phyloP scores from a whole-genome alignment of 2,888 invertebrate genomes.

The Hyposoter dolosus region DNA sequence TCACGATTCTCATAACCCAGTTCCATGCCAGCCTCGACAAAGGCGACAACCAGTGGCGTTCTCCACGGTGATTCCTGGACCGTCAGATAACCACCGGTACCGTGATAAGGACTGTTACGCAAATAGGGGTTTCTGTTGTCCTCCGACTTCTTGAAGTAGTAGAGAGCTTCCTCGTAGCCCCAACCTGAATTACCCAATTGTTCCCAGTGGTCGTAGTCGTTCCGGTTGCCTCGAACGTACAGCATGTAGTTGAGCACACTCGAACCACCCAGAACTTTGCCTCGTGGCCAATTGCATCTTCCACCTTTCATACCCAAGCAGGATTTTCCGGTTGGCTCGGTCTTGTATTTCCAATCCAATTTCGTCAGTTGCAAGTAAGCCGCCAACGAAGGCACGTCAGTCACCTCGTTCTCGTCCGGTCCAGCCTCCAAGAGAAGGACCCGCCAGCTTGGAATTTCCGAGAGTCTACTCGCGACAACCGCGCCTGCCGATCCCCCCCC shows the following conservation, averaged over 20 bases:
- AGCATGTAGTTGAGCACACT: conserved; percentile 96
- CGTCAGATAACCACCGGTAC: conserved; percentile 90
- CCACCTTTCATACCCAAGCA: conserved; percentile 93
- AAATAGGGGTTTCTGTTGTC: conserved; percentile 95
- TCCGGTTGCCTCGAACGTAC: conserved; percentile 92
- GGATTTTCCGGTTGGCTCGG: conserved; percentile 92
- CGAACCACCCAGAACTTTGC: conserved; percentile 95
- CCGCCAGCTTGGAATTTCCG: conserved; percentile 91
- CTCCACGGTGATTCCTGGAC: conserved; percentile 94
- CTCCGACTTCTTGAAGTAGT: conserved; percentile 96
- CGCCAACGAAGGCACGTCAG: conserved; percentile 94
- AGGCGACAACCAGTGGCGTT: conserved; percentile 92
- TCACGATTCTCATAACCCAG: conserved; percentile 94
- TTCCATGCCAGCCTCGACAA: conserved; percentile 93
- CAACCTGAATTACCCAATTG: conserved; percentile 94
- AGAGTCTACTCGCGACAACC: conserved; percentile 93
- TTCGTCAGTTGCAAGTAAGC: conserved; percentile 94
- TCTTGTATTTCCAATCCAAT: conserved; percentile 96
- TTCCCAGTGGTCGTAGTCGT: conserved; percentile 97
- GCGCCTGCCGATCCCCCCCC: conserved; percentile 97
- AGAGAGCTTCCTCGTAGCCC: conserved; percentile 93
- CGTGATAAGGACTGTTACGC: conserved; percentile 89
- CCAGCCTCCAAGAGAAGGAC: conserved; percentile 93
- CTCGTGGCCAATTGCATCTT: conserved; percentile 95
- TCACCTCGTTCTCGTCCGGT: conserved; percentile 94